Conservation (phyloP, 2,888 invertebrate genomes). For the Thecophora atra region DNA sequence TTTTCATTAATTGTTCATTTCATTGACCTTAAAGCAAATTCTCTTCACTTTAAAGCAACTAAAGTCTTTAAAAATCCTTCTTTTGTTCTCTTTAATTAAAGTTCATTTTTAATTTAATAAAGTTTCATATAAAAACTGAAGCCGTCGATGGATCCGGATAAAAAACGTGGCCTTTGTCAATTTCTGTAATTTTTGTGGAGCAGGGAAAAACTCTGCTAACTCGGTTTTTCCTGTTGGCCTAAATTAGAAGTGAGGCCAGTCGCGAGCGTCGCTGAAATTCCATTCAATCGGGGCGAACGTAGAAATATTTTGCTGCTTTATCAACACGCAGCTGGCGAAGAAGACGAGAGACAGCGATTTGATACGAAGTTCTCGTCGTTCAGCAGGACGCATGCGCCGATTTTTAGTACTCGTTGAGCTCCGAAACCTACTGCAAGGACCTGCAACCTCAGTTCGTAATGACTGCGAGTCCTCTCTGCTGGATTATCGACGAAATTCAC, state of each 20-base stretch:
- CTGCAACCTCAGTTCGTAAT: background rate
- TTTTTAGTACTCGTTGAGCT: conserved; percentile 14
- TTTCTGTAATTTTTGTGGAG: background rate
- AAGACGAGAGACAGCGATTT: background rate
- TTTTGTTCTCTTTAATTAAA: no score
- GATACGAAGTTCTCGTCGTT: background rate
- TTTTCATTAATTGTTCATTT: no score
- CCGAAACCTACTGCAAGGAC: background rate
- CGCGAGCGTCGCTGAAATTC: background rate
- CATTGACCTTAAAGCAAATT: no score
- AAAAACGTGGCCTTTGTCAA: background rate
- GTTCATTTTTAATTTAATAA: no score
- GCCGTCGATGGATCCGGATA: no score
- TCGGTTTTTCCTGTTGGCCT: conserved; percentile 18
- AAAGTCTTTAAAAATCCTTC: no score
- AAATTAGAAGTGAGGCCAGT: conserved; percentile 12
- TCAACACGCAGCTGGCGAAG: background rate
- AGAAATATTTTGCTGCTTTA: background rate
- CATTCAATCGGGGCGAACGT: background rate
- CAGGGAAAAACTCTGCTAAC: background rate
- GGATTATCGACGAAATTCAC: background rate
- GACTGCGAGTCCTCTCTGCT: background rate
- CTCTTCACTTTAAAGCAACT: no score
- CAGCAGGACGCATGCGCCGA: background rate
- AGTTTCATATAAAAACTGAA: no score